Evolutionary conservation across 2,888 invertebrate genomes (phyloP).

Genomic region (Eupeodes latifasciatus): DNA sequence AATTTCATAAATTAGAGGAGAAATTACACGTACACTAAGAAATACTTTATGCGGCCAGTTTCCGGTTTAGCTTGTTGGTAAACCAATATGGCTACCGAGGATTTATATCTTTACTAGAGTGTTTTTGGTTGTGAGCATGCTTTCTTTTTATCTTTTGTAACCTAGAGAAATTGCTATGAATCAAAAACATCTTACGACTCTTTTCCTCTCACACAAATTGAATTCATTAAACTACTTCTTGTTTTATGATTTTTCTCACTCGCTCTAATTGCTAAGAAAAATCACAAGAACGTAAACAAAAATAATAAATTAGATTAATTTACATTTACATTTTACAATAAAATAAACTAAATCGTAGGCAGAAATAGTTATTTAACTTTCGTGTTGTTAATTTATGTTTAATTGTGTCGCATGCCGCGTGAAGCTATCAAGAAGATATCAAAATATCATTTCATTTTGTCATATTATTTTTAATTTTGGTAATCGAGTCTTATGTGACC

Average conservation of each 20-base stretch:
- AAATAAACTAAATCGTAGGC: background rate
- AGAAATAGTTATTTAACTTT: no score
- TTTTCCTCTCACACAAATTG: background rate
- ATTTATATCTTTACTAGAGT: no score
- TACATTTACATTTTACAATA: background rate
- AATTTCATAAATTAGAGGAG: no score
- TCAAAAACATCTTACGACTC: background rate
- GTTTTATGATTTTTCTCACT: background rate
- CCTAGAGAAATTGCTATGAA: no score
- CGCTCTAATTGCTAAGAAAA: background rate
- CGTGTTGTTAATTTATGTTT: background rate
- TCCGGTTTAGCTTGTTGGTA: no score
- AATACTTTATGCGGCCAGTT: no score
- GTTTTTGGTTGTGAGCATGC: no score
- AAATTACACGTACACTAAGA: no score
- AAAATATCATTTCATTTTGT: background rate
- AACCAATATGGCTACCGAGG: no score
- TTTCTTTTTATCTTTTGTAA: no score
- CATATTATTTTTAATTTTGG: background rate
- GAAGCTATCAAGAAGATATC: background rate
- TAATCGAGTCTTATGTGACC: background rate
- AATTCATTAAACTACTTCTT: background rate
- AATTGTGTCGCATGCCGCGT: background rate
- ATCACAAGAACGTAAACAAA: slow-evolving; percentile 5
- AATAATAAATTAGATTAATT: background rate